Conservation (phyloP, 2,113 vertebrate species). For the Monopterus albus region DNA sequence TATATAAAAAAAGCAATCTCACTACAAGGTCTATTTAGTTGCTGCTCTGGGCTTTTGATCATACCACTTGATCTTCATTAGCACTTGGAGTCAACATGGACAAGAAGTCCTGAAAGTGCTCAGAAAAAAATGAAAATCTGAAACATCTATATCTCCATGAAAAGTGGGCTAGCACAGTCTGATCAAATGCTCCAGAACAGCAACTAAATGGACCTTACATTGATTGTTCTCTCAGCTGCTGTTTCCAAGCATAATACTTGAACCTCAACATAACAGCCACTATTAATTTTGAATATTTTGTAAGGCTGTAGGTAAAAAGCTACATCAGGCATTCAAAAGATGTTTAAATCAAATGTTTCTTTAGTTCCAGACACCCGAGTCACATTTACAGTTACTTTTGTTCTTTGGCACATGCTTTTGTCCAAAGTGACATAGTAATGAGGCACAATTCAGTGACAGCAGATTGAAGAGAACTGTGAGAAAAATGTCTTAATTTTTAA, state of each 20-base stretch:
- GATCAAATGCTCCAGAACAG: not conserved
- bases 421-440: not conserved
- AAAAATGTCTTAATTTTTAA: too few relatives aligned
- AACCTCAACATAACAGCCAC: not conserved
- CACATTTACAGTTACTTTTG: not conserved
- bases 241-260: not conserved
- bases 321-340: too few relatives aligned
- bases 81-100: not conserved
- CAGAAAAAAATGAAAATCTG: not conserved
- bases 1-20: conserved; percentile 3
- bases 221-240: not conserved
- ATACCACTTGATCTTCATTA: not conserved
- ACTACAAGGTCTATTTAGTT: conserved; percentile 1
- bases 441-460: not conserved
- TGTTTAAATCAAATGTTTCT: too few relatives aligned
- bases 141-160: not conserved
- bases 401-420: too few relatives aligned
- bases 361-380: too few relatives aligned
- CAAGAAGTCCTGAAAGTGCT: not conserved
- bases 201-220: not conserved
- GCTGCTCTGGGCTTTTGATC: not conserved
- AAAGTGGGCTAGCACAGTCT: not conserved
- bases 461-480: too few relatives aligned
- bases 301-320: not conserved
- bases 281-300: too few relatives aligned